These are phyloP conservation scores for Harpalus rufipes DNA, from an alignment of 2,888 invertebrate genomes.

Conservation along the genomic window DNA sequence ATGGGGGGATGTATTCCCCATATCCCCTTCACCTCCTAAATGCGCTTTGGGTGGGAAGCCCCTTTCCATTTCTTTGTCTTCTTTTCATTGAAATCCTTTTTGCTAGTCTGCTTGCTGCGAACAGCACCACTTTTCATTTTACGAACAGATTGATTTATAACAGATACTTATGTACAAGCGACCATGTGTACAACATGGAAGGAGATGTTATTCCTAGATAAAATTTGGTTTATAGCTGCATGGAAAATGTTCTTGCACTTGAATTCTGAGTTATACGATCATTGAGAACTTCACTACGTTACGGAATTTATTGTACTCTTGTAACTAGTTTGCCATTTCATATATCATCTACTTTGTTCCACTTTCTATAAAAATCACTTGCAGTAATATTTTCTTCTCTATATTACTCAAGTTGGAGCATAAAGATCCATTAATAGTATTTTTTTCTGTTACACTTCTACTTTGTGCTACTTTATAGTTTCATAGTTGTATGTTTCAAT, in stretches of 20 bases:
- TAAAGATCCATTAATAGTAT: too few species aligned
- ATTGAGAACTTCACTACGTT: not conserved
- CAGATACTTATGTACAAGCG: conserved; percentile 12
- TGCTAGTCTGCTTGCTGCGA: not conserved
- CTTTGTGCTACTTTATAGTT: too few species aligned
- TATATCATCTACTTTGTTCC: not conserved
- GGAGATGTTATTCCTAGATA: conserved; percentile 7
- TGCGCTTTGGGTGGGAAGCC: too few species aligned
- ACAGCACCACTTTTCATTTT: conserved; percentile 27
- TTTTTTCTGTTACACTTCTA: too few species aligned
- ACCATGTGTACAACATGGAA: conserved; percentile 16
- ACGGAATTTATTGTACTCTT: not conserved
- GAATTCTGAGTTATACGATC: conserved; percentile 4
- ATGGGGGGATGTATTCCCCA: too few species aligned
- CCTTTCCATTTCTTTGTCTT: too few species aligned
- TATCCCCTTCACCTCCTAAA: too few species aligned
- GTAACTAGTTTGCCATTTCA: not conserved
- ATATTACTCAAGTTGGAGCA: too few species aligned
- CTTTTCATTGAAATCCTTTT: not conserved
- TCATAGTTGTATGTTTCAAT: too few species aligned
- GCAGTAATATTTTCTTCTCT: too few species aligned
- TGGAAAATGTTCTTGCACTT: conserved; percentile 5
- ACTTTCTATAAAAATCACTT: not conserved
- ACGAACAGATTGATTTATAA: conserved; percentile 18
- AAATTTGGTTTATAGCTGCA: not conserved